Evolutionary conservation across 2,888 invertebrate species (phyloP).

Genomic region (Kuschelorhynchus macadamiae): DNA sequence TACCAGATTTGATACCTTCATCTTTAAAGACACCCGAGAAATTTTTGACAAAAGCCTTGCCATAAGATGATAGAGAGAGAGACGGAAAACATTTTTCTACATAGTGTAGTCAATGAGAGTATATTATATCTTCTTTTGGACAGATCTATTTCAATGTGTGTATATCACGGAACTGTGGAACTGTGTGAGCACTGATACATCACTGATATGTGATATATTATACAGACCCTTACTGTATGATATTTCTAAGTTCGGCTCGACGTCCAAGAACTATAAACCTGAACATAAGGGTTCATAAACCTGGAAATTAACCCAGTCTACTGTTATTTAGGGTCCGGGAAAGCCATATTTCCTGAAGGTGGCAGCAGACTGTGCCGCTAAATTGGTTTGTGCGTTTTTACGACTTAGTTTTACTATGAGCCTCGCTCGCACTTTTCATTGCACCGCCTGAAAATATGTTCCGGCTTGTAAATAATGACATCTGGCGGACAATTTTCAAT

Average conservation of each 20-base stretch:
- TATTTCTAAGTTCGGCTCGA: conserved; percentile 2
- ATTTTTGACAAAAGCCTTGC: too few relatives aligned
- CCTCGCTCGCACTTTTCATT: conserved; percentile 69
- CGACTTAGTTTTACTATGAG: conserved; percentile 70
- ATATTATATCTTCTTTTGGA: too few relatives aligned
- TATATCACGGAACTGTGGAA: too few relatives aligned
- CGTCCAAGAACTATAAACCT: conserved; percentile 40
- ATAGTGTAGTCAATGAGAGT: too few relatives aligned
- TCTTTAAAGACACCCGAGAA: too few relatives aligned
- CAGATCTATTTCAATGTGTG: too few relatives aligned
- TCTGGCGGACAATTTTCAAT: not conserved
- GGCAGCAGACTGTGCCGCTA: conserved; percentile 69
- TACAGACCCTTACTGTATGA: too few relatives aligned
- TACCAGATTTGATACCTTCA: too few relatives aligned
- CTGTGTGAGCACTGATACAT: too few relatives aligned
- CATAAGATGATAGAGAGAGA: too few relatives aligned
- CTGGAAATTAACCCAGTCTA: conserved; percentile 46
- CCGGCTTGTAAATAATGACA: conserved; percentile 32
- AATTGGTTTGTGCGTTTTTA: conserved; percentile 71
- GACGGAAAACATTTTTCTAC: too few relatives aligned
- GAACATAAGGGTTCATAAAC: conserved; percentile 45
- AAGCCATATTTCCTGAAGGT: conserved; percentile 49
- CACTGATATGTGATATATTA: too few relatives aligned
- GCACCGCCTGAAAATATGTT: conserved; percentile 49
- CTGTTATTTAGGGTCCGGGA: conserved; percentile 43